Conservation (phyloP, 2,888 invertebrate species). For the Thecocarcelia acutangulata region DNA sequence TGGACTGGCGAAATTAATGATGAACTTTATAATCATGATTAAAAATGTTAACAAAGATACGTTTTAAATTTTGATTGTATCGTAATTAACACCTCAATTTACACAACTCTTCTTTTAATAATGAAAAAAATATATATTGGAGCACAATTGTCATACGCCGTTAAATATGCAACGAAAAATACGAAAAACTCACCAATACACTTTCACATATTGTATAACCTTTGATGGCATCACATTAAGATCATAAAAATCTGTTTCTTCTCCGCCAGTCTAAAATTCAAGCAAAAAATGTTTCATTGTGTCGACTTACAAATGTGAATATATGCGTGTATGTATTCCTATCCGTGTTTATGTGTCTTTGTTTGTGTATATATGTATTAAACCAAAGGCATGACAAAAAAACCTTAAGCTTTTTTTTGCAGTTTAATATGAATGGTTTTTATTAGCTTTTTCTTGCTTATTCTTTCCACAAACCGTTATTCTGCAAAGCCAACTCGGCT, state of each 20-base stretch:
- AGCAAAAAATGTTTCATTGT: constrained; percentile 21
- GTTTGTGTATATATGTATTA: neutral
- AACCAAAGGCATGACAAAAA: constrained; percentile 11
- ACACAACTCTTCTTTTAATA: neutral
- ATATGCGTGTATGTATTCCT: neutral
- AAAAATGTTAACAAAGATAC: no score
- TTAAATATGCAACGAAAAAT: constrained; percentile 64
- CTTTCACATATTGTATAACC: constrained; percentile 46
- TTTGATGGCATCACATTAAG: constrained; percentile 64
- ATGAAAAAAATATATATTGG: neutral
- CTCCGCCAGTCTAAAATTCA: constrained; percentile 43
- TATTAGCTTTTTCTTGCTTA: constrained; percentile 60
- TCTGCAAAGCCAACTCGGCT: neutral
- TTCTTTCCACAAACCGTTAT: constrained; percentile 52
- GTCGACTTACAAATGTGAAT: neutral
- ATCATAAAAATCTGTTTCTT: constrained; percentile 61
- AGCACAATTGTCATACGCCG: constrained; percentile 63
- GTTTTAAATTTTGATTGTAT: no score
- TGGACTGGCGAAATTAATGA: no score
- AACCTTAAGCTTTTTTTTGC: constrained; percentile 29
- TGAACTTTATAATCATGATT: no score
- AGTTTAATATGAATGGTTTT: constrained; percentile 59
- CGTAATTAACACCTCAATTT: neutral
- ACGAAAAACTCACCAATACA: neutral
- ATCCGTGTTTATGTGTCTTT: neutral